Conservation (phyloP, 2,797 vertebrate species). For the Poliocrania exsul region DNA sequence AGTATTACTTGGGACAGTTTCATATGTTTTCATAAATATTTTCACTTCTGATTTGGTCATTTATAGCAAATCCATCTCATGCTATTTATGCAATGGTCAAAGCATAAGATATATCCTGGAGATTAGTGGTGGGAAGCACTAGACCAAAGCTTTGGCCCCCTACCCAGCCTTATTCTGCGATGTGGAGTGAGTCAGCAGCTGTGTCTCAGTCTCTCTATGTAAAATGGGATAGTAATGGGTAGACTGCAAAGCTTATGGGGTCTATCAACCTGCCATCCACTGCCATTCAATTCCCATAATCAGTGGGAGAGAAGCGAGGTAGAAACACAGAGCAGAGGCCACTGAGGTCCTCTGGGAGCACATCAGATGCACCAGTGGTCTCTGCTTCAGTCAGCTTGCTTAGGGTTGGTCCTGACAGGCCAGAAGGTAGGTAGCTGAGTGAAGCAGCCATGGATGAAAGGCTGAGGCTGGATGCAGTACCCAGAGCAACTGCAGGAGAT, state of each 20-base stretch:
- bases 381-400: fast-evolving
- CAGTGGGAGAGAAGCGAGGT: not conserved
- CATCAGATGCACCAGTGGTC: too few species aligned
- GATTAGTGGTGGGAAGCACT: not conserved
- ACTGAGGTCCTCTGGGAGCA: not conserved
- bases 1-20: not conserved
- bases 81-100: not conserved
- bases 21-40: not conserved
- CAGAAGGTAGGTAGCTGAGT: not conserved
- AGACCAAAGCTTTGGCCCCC: not conserved
- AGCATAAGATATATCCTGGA: not conserved
- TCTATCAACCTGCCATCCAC: not conserved
- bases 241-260: not conserved
- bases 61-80: not conserved
- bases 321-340: not conserved
- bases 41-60: not conserved
- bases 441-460: not conserved
- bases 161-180: not conserved
- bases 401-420: not conserved
- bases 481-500: not conserved
- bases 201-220: not conserved
- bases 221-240: not conserved
- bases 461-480: not conserved
- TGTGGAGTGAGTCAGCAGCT: not conserved
- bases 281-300: not conserved